Percentiles rank a stretch among this genome's conserved stretches.
These are phyloP conservation scores for Taurulus bubalis DNA, from an alignment of 2,113 vertebrate genomes.

Conservation along the genomic window DNA sequence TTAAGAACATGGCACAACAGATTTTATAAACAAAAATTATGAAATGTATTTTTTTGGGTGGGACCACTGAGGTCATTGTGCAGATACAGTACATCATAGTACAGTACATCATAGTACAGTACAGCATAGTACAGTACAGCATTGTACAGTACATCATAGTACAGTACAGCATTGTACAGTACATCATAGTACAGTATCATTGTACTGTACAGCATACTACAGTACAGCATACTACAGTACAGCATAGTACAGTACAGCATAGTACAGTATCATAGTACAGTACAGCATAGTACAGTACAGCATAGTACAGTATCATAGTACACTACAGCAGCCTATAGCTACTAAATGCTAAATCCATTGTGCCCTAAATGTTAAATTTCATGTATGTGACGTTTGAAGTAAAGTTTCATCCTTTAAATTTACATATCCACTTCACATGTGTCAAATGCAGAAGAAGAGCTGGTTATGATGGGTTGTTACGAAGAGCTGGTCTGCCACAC, in stretches of 20 bases:
- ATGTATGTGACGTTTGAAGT: not conserved
- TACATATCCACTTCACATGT: constrained; percentile 1
- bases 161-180: not conserved
- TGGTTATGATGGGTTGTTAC: constrained; percentile 12
- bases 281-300: not conserved
- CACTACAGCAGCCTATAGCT: not conserved
- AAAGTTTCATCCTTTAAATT: not conserved
- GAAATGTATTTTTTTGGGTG: not conserved
- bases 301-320: not conserved
- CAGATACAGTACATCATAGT: not conserved
- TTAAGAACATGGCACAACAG: not conserved
- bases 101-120: not conserved
- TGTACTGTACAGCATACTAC: not conserved
- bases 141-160: too few relatives aligned
- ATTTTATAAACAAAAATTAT: not conserved
- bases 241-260: not conserved
- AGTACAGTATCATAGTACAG: not conserved
- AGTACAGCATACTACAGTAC: not conserved
- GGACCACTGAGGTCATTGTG: not conserved
- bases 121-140: not conserved
- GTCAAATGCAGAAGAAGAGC: constrained; percentile 1
- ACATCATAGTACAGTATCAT: not conserved
- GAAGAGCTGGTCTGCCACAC: constrained; percentile 37
- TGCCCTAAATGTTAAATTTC: not conserved
- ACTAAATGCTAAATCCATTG: too few relatives aligned